phyloP scores from a whole-genome alignment of 2,113 vertebrate species.

The Vidua macroura region DNA sequence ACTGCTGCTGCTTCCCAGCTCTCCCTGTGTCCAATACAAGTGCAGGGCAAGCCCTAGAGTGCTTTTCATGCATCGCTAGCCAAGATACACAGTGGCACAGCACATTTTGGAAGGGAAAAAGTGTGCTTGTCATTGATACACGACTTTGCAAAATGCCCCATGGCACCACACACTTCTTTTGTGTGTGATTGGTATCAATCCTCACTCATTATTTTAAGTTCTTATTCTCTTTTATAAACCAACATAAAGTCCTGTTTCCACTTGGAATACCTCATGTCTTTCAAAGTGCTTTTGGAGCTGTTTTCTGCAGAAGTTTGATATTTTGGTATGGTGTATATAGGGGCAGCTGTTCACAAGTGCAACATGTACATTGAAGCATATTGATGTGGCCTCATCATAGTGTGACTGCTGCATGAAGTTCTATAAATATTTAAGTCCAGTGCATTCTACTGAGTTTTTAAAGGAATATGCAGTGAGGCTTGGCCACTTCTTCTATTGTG shows the following conservation, averaged over 20 bases:
- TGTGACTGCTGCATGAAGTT: background rate
- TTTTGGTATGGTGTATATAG: background rate
- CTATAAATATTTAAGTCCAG: background rate
- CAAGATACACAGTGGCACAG: background rate
- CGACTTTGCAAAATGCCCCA: background rate
- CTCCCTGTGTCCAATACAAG: background rate
- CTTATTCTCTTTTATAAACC: background rate
- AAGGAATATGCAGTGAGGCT: background rate
- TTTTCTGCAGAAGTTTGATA: background rate
- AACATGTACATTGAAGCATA: background rate
- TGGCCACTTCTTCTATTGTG: background rate
- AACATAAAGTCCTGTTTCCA: background rate
- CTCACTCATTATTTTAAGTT: background rate
- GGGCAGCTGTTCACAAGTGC: background rate
- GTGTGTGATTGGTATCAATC: accelerated
- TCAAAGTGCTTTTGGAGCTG: background rate
- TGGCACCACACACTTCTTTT: background rate
- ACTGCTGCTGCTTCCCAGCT: background rate
- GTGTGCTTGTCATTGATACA: background rate
- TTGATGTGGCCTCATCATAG: background rate
- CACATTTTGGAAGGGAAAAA: background rate
- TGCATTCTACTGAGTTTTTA: background rate
- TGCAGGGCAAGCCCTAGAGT: background rate
- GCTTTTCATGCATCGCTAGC: background rate
- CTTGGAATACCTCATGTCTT: background rate